A percentile compares a stretch with the other conserved stretches of the same genome.
Conservation (phyloP, 2,888 invertebrate species). For the Calephelis perditalis region DNA sequence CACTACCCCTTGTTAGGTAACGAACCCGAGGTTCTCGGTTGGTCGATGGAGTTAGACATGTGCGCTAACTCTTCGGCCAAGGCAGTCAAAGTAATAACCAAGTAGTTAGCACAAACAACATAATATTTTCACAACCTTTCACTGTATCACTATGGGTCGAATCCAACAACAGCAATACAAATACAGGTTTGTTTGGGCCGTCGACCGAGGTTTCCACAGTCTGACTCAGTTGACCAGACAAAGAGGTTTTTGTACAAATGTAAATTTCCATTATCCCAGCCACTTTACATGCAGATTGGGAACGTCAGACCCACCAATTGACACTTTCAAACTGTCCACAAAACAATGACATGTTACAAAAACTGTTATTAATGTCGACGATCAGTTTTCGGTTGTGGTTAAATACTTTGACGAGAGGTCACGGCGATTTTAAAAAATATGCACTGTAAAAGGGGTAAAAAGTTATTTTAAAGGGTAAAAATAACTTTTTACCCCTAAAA, state of each 20-base stretch:
- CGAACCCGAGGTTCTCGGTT: too few species aligned
- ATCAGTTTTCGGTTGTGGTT: slow-evolving; percentile 31
- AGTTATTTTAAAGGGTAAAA: too few species aligned
- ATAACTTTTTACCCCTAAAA: too few species aligned
- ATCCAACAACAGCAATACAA: slow-evolving; percentile 37
- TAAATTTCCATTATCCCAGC: slow-evolving; percentile 60
- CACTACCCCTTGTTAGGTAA: too few species aligned
- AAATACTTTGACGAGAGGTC: slow-evolving; percentile 38
- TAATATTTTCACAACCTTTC: not conserved
- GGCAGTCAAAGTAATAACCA: too few species aligned
- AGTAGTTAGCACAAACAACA: too few species aligned
- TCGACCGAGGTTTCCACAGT: slow-evolving; percentile 58
- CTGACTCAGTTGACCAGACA: slow-evolving; percentile 54
- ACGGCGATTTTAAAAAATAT: slow-evolving; percentile 6
- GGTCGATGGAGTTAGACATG: too few species aligned
- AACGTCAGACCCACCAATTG: slow-evolving; percentile 46
- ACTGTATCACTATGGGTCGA: slow-evolving; percentile 31
- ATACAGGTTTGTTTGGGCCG: slow-evolving; percentile 48
- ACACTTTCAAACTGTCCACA: slow-evolving; percentile 47
- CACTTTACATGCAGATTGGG: slow-evolving; percentile 67
- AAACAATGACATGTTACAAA: slow-evolving; percentile 39
- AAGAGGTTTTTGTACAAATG: slow-evolving; percentile 63
- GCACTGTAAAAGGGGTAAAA: too few species aligned
- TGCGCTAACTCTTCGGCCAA: too few species aligned
- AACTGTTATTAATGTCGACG: slow-evolving; percentile 47